These are phyloP conservation scores for Cololabis saira DNA, from an alignment of 2,113 vertebrate species.

Conservation along the genomic window DNA sequence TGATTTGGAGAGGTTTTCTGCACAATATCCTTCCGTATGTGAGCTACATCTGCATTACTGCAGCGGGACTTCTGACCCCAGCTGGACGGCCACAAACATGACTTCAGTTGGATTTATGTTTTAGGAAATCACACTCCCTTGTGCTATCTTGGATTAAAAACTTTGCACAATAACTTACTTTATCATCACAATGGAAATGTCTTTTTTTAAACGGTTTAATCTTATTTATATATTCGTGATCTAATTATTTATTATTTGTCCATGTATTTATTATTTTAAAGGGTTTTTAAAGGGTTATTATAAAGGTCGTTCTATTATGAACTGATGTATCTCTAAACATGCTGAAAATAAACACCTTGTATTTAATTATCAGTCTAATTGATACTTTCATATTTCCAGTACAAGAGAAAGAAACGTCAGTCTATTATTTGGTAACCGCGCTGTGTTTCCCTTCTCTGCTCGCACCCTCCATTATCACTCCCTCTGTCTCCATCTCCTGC, in stretches of 20 bases:
- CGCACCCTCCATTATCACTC: background rate
- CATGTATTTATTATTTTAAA: no score
- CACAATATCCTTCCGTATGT: no score
- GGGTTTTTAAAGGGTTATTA: no score
- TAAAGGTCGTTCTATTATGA: no score
- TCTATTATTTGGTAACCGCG: background rate
- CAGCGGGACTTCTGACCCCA: slow-evolving; percentile 3
- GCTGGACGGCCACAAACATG: slow-evolving; percentile 1
- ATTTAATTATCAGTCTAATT: slow-evolving; percentile 1
- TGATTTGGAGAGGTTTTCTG: no score
- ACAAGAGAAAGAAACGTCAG: background rate
- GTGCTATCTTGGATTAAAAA: background rate
- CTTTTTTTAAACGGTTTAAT: no score
- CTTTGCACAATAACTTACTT: no score
- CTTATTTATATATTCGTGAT: no score
- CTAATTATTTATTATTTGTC: no score
- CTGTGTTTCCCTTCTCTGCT: background rate
- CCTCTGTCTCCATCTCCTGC: slow-evolving; percentile 28
- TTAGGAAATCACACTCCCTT: background rate
- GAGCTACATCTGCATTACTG: no score
- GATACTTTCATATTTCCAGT: slow-evolving; percentile 5
- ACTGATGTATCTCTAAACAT: background rate
- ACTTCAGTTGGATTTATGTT: background rate
- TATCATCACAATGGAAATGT: no score
- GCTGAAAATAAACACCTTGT: background rate